Evolutionary conservation across 1,140 invertebrate genomes (phyloP), one percentile per base, ranked within the genome.

Genomic region (Choristoneura fumiferana): DNA sequence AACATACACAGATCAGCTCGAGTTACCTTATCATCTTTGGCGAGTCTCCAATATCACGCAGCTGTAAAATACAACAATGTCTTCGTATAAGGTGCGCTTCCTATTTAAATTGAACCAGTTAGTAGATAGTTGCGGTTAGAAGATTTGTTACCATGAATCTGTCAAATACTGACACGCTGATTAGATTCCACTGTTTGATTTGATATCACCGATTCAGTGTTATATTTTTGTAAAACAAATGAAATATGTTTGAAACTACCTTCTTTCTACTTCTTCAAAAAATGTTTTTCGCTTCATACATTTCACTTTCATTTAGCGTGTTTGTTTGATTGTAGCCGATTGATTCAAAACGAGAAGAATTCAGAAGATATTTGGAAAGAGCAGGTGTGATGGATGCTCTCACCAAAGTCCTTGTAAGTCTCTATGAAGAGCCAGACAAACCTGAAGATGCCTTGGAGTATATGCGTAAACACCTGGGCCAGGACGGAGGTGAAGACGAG

Each of bases 391-490:
- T 98, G 91, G 96, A 98, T 90, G 94, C 95, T 8, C 81, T 98
- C 1, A 98, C 96, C 4, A 96, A 96, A 91, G 95, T 96, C 40
- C 88, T 96, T n/a, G 94, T 96, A 1, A 94, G 93, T 63, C 89
- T 98, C 0, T 98, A 98, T 86, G 96, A 98, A 89, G 96, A 98
- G 84, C 91, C 94, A 36, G 96, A 98, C 67, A 98, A 97, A 81
- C 97, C 97, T 22, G 93, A 95, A 71, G 95, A 98, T 93, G 95
- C 96, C 17, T 91, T 98, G 68, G 94, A 95, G 90, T 98, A 96
- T 92, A 89, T 92, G 8, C 84, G 91, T 1, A 91, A 91, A 63
- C 90, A 91, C 65, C 84, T 92, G 45, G 91, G 91, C 0, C 90
- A 87, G 13, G 83, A 87, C 35, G 78, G 81, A 12, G 80, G 79